A percentile compares a stretch with the other conserved stretches of the same genome.
Conservation (phyloP, 1,140 invertebrate species). For the Aculops lycopersici region DNA sequence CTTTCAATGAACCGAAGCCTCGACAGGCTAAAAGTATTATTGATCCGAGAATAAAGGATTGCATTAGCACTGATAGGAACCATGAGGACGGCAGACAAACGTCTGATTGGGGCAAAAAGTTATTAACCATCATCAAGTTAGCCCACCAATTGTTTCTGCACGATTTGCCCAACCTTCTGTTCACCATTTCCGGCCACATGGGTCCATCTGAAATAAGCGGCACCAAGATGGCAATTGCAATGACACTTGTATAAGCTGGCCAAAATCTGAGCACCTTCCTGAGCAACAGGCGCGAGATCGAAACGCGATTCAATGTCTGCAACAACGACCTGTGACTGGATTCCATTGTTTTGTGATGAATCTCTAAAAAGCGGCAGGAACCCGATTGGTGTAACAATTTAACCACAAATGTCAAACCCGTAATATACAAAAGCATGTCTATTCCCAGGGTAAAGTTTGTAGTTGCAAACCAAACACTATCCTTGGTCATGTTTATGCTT, state of each 20-base stretch:
- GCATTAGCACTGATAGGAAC: neutral
- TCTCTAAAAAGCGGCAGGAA: too few species aligned
- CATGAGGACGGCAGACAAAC: neutral
- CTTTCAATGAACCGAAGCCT: neutral
- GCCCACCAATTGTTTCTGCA: constrained; percentile 12
- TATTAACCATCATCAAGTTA: constrained; percentile 10
- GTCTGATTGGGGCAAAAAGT: neutral
- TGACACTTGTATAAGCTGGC: constrained; percentile 1
- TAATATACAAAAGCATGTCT: neutral
- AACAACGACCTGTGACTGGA: neutral
- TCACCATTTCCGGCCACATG: constrained; percentile 7
- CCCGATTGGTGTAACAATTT: too few species aligned
- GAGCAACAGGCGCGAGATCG: neutral
- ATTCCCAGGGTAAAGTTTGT: neutral
- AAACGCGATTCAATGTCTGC: neutral
- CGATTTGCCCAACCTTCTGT: constrained; percentile 2
- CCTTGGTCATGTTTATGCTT: neutral
- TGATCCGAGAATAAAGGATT: neutral
- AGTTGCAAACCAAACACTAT: neutral
- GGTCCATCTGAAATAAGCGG: constrained; percentile 8
- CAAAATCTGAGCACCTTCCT: neutral
- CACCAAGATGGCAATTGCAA: constrained; percentile 5
- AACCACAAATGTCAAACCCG: neutral
- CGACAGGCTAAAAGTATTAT: neutral
- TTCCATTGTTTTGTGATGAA: neutral